These are phyloP conservation scores for Rhynchotus rufescens DNA, from an alignment of 2,797 vertebrate genomes.

Conservation along the genomic window DNA sequence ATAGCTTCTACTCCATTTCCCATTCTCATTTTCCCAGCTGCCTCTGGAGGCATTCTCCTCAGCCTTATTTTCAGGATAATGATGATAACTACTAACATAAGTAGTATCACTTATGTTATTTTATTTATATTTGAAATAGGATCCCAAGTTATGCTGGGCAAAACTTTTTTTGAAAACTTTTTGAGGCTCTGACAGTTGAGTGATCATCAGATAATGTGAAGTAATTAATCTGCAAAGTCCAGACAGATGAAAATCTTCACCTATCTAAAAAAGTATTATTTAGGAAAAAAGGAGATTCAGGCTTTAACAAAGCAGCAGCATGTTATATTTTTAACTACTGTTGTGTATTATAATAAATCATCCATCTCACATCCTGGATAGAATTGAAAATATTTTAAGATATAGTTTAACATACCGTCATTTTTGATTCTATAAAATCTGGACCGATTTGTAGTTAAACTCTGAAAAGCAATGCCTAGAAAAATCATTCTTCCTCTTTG, in stretches of 20 bases:
- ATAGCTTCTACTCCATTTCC: not conserved
- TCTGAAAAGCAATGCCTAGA: not conserved
- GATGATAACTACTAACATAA: not conserved
- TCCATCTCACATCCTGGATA: not conserved
- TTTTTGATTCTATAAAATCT: not conserved
- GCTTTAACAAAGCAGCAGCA: not conserved
- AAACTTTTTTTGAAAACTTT: too few species aligned
- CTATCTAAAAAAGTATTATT: not conserved
- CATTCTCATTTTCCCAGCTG: not conserved
- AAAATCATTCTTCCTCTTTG: not conserved
- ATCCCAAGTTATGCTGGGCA: not conserved
- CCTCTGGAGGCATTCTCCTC: not conserved
- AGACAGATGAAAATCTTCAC: not conserved
- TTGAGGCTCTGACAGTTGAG: not conserved
- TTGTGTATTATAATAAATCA: not conserved
- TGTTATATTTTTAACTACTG: not conserved
- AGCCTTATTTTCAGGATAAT: not conserved
- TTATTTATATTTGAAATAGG: not conserved
- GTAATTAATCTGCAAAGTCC: not conserved
- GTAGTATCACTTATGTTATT: not conserved
- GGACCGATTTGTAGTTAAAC: not conserved
- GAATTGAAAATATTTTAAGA: not conserved
- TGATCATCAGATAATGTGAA: not conserved
- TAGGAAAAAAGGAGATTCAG: not conserved
- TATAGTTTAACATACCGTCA: not conserved